Evolutionary conservation across 2,113 vertebrate genomes (phyloP).

Genomic region (Polypterus bichir): DNA sequence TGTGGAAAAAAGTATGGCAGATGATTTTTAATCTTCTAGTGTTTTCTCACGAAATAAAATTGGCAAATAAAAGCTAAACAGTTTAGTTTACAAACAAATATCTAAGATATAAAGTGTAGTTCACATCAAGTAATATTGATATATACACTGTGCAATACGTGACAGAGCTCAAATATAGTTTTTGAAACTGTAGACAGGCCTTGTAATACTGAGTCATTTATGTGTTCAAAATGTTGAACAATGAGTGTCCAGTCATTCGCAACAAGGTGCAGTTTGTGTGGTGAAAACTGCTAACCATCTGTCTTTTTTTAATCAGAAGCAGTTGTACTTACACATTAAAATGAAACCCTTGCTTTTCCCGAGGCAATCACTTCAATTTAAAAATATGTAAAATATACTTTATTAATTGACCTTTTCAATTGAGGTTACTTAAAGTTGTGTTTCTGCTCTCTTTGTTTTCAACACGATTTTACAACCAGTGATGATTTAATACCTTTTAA

Average conservation of each 20-base stretch:
- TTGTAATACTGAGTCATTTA: neutral
- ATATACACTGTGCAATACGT: too few relatives aligned
- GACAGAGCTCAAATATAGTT: too few relatives aligned
- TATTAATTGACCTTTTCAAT: constrained; percentile 30
- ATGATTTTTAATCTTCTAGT: too few relatives aligned
- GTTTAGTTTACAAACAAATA: too few relatives aligned
- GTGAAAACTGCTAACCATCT: constrained; percentile 39
- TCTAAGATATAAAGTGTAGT: too few relatives aligned
- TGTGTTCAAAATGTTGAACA: neutral
- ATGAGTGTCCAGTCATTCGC: neutral
- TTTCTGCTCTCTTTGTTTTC: constrained; percentile 48
- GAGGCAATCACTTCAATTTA: constrained; percentile 19
- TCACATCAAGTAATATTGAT: too few relatives aligned
- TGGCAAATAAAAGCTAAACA: too few relatives aligned
- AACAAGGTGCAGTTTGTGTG: constrained; percentile 37
- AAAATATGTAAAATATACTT: constrained; percentile 28
- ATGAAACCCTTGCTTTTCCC: constrained; percentile 21
- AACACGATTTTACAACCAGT: constrained; percentile 44
- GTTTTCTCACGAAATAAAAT: too few relatives aligned
- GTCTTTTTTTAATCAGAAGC: constrained; percentile 43
- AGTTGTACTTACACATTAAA: constrained; percentile 24
- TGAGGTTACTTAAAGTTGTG: constrained; percentile 14
- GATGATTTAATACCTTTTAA: constrained; percentile 52
- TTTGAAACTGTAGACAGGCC: too few relatives aligned
- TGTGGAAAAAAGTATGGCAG: too few relatives aligned